Conservation (phyloP, 2,113 vertebrate genomes). For the Phasianus colchicus region DNA sequence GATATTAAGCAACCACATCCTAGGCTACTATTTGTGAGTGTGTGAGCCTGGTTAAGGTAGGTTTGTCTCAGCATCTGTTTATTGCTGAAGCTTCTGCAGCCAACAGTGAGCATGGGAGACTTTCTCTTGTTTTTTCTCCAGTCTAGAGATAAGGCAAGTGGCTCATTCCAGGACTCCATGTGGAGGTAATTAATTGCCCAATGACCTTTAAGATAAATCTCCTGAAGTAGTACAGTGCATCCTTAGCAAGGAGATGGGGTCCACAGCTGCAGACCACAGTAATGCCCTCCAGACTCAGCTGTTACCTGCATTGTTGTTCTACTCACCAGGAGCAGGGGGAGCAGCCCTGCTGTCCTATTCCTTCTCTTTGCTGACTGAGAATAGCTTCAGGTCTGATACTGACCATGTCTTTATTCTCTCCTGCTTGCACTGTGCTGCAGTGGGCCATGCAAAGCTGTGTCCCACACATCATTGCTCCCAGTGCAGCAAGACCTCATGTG, state of each 20-base stretch:
- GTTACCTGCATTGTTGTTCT: neutral
- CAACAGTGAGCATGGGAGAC: neutral
- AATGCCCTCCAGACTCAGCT: neutral
- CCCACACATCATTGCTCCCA: fast-evolving
- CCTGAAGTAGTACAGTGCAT: neutral
- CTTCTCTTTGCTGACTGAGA: neutral
- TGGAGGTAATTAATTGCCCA: neutral
- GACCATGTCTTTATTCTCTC: neutral
- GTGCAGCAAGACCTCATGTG: fast-evolving
- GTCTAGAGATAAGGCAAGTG: neutral
- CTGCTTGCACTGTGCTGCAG: fast-evolving
- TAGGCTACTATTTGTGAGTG: neutral
- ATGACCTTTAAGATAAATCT: neutral
- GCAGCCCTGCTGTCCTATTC: neutral
- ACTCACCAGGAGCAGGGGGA: neutral
- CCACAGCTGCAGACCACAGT: neutral
- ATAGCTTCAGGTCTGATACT: neutral
- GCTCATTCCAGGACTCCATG: neutral
- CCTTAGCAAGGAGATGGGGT: neutral
- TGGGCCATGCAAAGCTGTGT: fast-evolving
- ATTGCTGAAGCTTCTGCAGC: neutral
- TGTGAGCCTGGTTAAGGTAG: neutral
- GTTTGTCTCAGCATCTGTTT: conserved; percentile 5
- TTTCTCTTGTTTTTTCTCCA: conserved; percentile 30
- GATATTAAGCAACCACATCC: conserved; percentile 33